phyloP scores from a whole-genome alignment of 30 jellyfish, hydroid and myxozoan species.

The Aurelia sp. region DNA sequence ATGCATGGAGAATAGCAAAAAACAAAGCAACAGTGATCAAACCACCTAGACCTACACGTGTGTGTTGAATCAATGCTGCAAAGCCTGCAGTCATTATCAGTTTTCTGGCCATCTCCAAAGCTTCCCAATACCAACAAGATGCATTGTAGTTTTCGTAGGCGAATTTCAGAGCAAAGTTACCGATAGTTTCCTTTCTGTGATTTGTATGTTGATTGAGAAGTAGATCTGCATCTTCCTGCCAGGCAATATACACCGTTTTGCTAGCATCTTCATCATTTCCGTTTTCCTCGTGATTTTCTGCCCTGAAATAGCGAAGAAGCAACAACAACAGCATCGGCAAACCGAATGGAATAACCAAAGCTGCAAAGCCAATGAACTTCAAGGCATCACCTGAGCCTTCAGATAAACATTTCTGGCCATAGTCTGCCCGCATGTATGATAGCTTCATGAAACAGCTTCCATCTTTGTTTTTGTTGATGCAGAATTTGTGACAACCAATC shows the following conservation, averaged over 20 bases:
- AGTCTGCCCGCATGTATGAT: constrained; percentile 47
- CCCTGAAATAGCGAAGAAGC: constrained; percentile 3
- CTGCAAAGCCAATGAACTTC: constrained; percentile 3
- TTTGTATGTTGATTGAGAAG: neutral
- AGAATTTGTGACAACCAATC: constrained; percentile 12
- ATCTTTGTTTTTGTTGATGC: neutral
- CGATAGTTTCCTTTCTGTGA: neutral
- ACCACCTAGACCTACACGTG: constrained; percentile 20
- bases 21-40: neutral
- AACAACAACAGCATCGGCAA: constrained; percentile 30
- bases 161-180: neutral
- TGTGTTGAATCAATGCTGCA: constrained; percentile 10
- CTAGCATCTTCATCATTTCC: neutral
- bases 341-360: constrained; percentile 39
- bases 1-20: constrained; percentile 49
- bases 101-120: constrained; percentile 10
- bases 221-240: neutral
- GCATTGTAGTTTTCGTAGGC: constrained; percentile 19
- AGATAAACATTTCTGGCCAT: constrained; percentile 29
- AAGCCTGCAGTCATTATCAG: constrained; percentile 1
- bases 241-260: neutral
- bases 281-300: neutral
- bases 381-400: neutral
- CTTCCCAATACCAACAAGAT: constrained; percentile 19
- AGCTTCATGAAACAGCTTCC: neutral